Evolutionary conservation across 2,888 invertebrate species (phyloP).

Genomic region (Drosophila pegasa): DNA sequence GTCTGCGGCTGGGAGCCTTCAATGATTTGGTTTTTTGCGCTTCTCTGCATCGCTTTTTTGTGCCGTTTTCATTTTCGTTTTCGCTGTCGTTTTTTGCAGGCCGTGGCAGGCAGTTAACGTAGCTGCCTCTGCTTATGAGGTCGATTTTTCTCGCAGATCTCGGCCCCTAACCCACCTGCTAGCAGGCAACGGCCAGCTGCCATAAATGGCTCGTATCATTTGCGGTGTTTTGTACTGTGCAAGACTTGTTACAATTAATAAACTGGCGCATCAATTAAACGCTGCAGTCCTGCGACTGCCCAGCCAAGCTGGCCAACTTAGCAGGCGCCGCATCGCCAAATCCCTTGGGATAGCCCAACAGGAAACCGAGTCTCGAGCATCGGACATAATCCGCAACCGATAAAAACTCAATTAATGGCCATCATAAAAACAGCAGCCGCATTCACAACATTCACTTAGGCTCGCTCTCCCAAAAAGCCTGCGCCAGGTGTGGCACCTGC

Average conservation of each 20-base stretch:
- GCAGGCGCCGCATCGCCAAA: slow-evolving; percentile 55
- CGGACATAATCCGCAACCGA: slow-evolving; percentile 65
- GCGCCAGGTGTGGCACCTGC: slow-evolving; percentile 19
- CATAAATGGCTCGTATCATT: slow-evolving; percentile 63
- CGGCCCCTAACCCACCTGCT: not conserved
- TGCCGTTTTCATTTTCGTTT: slow-evolving; percentile 40
- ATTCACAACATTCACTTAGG: slow-evolving; percentile 30
- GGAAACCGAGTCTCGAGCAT: slow-evolving; percentile 25
- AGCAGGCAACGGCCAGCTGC: slow-evolving; percentile 36
- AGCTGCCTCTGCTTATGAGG: slow-evolving; percentile 71
- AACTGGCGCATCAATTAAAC: slow-evolving; percentile 76
- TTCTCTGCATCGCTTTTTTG: slow-evolving; percentile 12
- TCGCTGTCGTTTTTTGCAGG: slow-evolving; percentile 16
- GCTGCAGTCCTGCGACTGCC: slow-evolving; percentile 27
- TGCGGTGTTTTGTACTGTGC: slow-evolving; percentile 60
- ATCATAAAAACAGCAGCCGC: slow-evolving; percentile 44
- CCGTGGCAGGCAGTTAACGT: slow-evolving; percentile 54
- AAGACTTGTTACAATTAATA: slow-evolving; percentile 77
- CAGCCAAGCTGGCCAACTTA: slow-evolving; percentile 23
- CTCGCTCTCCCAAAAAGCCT: not conserved
- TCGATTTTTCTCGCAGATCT: slow-evolving; percentile 52
- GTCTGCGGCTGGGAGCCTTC: slow-evolving; percentile 52
- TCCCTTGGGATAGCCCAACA: slow-evolving; percentile 43
- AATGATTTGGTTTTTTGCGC: slow-evolving; percentile 54
- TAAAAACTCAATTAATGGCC: slow-evolving; percentile 75